Conservation (phyloP, 35 echinoderm and acorn worm genomes). For the Lytechinus pictus region DNA sequence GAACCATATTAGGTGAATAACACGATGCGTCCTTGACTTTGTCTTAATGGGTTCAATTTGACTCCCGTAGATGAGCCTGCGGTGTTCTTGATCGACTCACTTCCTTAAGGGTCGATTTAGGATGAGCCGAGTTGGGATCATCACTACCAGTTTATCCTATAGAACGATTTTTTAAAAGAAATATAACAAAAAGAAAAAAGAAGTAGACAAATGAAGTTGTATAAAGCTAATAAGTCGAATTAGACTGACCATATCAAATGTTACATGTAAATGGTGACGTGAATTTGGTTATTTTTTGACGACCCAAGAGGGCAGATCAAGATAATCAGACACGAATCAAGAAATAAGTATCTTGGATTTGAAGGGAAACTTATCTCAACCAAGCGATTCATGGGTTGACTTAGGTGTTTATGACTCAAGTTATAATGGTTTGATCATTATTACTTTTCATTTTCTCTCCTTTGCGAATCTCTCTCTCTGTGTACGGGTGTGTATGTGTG, state of each 20-base stretch:
- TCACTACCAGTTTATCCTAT: background rate
- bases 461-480: background rate
- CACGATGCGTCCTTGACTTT: background rate
- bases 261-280: no score
- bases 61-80: constrained; percentile 20
- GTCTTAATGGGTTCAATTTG: constrained; percentile 25
- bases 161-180: background rate
- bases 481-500: background rate
- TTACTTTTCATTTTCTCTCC: no score
- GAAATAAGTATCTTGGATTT: no score
- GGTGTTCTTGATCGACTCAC: constrained; percentile 6
- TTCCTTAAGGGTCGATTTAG: background rate
- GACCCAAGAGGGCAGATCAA: no score
- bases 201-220: no score
- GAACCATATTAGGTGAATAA: background rate
- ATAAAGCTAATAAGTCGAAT: no score
- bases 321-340: no score
- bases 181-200: no score
- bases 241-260: no score
- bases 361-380: background rate
- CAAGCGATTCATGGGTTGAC: background rate
- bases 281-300: no score
- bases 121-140: background rate
- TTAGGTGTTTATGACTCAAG: background rate
- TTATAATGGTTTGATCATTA: background rate